phyloP scores from a whole-genome alignment of 2,888 invertebrate genomes.

The Drosophila conformis region DNA sequence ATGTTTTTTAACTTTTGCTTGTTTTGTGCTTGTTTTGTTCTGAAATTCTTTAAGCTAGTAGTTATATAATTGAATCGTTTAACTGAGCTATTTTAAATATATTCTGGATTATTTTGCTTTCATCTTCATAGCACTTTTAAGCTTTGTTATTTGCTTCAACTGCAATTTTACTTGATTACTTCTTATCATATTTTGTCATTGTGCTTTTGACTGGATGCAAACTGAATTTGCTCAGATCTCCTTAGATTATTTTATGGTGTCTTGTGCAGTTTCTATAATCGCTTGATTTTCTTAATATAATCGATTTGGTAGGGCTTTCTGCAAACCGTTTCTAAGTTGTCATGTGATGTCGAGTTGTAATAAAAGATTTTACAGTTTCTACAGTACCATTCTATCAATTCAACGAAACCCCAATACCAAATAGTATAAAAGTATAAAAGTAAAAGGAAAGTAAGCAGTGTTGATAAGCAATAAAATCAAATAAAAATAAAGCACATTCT shows the following conservation, averaged over 20 bases:
- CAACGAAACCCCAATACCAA: neutral
- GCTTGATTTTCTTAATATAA: neutral
- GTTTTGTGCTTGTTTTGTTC: neutral
- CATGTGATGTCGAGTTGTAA: neutral
- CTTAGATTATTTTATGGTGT: neutral
- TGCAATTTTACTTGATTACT: neutral
- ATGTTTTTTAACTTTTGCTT: neutral
- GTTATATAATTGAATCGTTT: neutral
- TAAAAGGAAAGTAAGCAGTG: neutral
- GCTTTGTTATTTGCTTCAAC: neutral
- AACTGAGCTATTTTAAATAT: neutral
- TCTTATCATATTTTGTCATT: neutral
- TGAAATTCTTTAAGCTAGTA: neutral
- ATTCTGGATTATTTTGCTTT: neutral
- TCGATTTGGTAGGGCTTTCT: neutral
- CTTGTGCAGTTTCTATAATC: neutral
- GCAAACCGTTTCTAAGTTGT: neutral
- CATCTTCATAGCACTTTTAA: neutral
- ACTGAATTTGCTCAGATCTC: neutral
- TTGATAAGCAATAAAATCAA: conserved; percentile 6
- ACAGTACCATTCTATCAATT: neutral
- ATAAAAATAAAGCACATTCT: conserved; percentile 1
- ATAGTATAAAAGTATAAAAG: neutral
- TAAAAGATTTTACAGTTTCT: neutral
- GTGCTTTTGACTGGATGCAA: neutral